Conservation (phyloP, 2,888 invertebrate genomes). For the Mythimna loreyi region DNA sequence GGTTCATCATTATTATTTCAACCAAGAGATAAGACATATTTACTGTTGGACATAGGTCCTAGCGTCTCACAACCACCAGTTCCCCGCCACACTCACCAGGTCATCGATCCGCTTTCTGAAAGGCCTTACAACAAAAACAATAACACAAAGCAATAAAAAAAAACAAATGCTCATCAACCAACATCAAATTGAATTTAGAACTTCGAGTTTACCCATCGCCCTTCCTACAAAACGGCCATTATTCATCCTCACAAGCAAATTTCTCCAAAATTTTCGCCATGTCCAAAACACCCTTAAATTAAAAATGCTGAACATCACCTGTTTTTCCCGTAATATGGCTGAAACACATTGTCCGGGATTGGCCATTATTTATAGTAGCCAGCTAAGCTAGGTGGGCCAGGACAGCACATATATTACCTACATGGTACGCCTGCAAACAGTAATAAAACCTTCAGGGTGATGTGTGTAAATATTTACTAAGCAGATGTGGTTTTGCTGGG, state of each 20-base stretch:
- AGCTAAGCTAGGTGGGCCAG: conserved; percentile 40
- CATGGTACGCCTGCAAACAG: conserved; percentile 28
- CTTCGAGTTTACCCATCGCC: neutral
- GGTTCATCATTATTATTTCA: no score
- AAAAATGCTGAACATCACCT: conserved; percentile 40
- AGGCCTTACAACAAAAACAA: neutral
- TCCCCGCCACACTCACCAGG: no score
- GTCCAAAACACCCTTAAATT: conserved; percentile 18
- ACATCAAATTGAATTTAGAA: conserved; percentile 5
- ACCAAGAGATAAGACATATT: no score
- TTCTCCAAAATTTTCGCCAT: conserved; percentile 7
- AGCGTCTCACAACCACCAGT: no score
- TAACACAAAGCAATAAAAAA: neutral
- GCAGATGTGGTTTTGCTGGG: conserved; percentile 10
- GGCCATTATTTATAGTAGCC: conserved; percentile 51
- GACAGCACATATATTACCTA: conserved; percentile 51
- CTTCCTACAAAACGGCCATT: conserved; percentile 4
- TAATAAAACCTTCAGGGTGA: conserved; percentile 45
- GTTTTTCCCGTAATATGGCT: conserved; percentile 31
- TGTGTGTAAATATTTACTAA: conserved; percentile 45
- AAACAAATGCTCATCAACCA: neutral
- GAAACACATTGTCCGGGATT: conserved; percentile 35
- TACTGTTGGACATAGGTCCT: no score
- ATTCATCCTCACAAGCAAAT: conserved; percentile 15
- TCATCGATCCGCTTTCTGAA: no score